Base-by-base conservation (phyloP, 2,113 vertebrate species). In the Rafetus swinhoei region DNA sequence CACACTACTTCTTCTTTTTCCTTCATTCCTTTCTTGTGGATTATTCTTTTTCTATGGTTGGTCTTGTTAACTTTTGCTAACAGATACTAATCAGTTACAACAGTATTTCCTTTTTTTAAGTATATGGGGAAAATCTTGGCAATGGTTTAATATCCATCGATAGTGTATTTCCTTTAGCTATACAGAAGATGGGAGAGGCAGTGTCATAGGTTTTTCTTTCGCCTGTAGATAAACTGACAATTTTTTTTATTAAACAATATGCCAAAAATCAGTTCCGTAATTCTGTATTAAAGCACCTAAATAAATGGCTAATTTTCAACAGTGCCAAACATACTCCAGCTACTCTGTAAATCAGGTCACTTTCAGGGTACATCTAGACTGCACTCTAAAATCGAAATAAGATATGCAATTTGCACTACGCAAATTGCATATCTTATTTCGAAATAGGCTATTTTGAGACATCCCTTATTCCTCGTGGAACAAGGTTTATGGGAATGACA, bases 341-440 rank as follows among this genome's bases (percentile, higher is more conserved):
- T 90, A 1, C 62, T 94, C 88, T 81, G n/a, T 45, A 90, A 91
- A 87, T 60, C 45, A 84, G 4, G n/a, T 76, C 5, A 74, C 12
- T 81, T 87, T 9, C 21, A 45, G 45, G 45, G 45, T 45, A 45
- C 45, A 45, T 45, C 45, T 45, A 45, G 45, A 45, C 45, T 45
- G 1, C 45, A 45, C 45, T 45, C 45, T 45, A 45, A 45, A 45
- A 45, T 45, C 6, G 45, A 45, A 45, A 45, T 45, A 45, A 45
- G 45, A 45, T 5, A 45, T 7, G 45, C 45, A 45, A 45, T 45
- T 45, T 45, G 45, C 45, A 45, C 45, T 45, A 45, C 6, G 45
- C 45, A 45, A 45, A 45, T 45, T 45, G 45, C 45, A 5, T 45
- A 45, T 45, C 45, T 45, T 45, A 45, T 45, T 45, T 45, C 6